These are phyloP conservation scores for Druon quercuslanigerum DNA, from an alignment of 1,140 invertebrate species.

Conservation along the genomic window DNA sequence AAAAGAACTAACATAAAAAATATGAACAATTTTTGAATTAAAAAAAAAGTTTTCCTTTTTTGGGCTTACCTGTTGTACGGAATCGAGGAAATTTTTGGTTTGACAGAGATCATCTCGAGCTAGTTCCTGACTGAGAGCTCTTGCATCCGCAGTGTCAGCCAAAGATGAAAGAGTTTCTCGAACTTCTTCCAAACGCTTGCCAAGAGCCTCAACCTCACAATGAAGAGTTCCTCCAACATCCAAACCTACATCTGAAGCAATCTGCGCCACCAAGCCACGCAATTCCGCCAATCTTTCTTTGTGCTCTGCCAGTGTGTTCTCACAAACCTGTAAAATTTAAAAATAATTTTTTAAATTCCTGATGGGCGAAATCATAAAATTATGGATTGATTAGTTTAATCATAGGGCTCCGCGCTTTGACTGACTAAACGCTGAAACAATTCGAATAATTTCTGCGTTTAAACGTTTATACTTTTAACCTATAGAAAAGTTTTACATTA, in stretches of 20 bases:
- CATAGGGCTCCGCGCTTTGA: too few species aligned
- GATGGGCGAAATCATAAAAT: too few species aligned
- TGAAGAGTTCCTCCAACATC: conserved; percentile 81
- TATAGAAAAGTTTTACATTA: too few species aligned
- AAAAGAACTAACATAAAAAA: too few species aligned
- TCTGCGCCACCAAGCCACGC: conserved; percentile 83
- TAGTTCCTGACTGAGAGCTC: conserved; percentile 76
- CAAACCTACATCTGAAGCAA: conserved; percentile 85
- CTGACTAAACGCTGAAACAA: too few species aligned
- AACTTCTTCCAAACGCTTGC: conserved; percentile 84
- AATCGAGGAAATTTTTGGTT: conserved; percentile 79
- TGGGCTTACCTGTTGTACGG: conserved; percentile 80
- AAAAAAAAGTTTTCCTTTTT: not conserved
- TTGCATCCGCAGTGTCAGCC: conserved; percentile 84
- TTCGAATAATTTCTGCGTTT: too few species aligned
- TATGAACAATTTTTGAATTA: not conserved
- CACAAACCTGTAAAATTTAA: conserved; percentile 78
- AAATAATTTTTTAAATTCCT: not conserved
- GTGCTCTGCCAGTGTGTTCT: conserved; percentile 84
- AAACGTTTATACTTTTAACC: too few species aligned
- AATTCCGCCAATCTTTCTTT: conserved; percentile 82
- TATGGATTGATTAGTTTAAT: too few species aligned
- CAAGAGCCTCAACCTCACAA: conserved; percentile 86
- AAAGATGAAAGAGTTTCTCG: conserved; percentile 83
- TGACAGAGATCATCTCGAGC: conserved; percentile 77